Base-by-base conservation (phyloP, 1,140 invertebrate species). In the Diorhabda elongata region DNA sequence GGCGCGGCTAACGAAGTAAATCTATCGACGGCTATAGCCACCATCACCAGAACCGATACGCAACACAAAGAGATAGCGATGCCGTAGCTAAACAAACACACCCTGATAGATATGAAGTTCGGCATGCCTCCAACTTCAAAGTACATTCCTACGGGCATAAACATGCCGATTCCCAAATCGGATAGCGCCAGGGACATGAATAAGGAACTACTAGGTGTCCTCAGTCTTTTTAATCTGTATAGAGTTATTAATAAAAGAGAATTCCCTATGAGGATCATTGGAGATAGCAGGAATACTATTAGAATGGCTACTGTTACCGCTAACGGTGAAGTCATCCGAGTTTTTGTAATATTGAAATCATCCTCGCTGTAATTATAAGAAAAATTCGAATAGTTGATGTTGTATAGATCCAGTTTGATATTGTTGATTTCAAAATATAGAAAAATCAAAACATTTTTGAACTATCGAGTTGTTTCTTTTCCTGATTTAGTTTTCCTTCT, bases 161-260 rank as follows among this genome's bases (percentile, higher is more conserved):
- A 85, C 61, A 92, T 81, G 0, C 89, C 91, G 43, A 92, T 87
- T n/a, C 89, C 85, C 11, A 92, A 82, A 78, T 93, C 91, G 4
- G 89, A 88, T 44, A 90, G 82, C 0, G 91, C 90, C 62, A 93
- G 80, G 3, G 90, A 91, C 59, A 90, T 85, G n/a, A 93, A 84
- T 11, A 93, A 82, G 69, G 87, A 87, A 79, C 92, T 93, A 64
- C 89, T 90, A 0, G 89, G 89, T 8, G 87, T 88, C 68, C 87
- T 77, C 2, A 88, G 78, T 67, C 87, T 78, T 73, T 88, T 88
- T 77, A 86, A 88, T 6, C 84, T 81, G 71, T 86, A 87, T 74
- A 87, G 85, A 2, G 87, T 85, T 3, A 83, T 81, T 4, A 89
- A 78, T 8, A 88, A 83, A 58, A 88, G 80, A 2, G 85, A 83